These are phyloP conservation scores for Picus viridis DNA, from an alignment of 2,797 vertebrate species.

Conservation along the genomic window DNA sequence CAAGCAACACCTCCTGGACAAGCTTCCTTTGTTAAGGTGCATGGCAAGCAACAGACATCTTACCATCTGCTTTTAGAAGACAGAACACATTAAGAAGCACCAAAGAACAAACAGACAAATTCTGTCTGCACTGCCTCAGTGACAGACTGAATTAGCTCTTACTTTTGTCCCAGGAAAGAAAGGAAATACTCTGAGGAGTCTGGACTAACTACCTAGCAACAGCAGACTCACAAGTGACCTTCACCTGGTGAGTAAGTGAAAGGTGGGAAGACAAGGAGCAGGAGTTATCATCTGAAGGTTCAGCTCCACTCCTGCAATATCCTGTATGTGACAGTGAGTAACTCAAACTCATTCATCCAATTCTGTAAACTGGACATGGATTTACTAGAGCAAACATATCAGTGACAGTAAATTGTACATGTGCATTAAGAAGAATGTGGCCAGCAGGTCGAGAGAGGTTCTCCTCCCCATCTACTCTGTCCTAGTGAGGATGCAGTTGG, in stretches of 20 bases:
- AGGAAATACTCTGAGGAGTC: not conserved
- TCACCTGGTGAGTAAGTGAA: not conserved
- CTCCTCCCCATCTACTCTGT: too few relatives aligned
- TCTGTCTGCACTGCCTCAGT: not conserved
- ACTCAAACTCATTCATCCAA: not conserved
- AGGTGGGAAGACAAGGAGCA: not conserved
- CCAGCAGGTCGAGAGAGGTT: too few relatives aligned
- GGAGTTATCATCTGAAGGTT: not conserved
- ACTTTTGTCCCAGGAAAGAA: not conserved
- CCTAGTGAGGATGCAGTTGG: too few relatives aligned
- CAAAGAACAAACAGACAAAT: not conserved
- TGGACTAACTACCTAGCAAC: not conserved
- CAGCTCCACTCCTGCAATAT: not conserved
- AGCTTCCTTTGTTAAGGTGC: not conserved
- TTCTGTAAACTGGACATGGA: not conserved
- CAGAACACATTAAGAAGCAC: not conserved
- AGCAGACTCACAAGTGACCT: not conserved
- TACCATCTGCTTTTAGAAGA: not conserved
- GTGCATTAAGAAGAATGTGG: too few relatives aligned
- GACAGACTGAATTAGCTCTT: not conserved
- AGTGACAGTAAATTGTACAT: not conserved
- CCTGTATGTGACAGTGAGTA: not conserved
- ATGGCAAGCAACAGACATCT: not conserved
- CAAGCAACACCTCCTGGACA: not conserved
- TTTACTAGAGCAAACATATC: not conserved